These are phyloP conservation scores for Sorex maritimensis DNA, from an alignment of 2,797 vertebrate species.

Conservation along the genomic window DNA sequence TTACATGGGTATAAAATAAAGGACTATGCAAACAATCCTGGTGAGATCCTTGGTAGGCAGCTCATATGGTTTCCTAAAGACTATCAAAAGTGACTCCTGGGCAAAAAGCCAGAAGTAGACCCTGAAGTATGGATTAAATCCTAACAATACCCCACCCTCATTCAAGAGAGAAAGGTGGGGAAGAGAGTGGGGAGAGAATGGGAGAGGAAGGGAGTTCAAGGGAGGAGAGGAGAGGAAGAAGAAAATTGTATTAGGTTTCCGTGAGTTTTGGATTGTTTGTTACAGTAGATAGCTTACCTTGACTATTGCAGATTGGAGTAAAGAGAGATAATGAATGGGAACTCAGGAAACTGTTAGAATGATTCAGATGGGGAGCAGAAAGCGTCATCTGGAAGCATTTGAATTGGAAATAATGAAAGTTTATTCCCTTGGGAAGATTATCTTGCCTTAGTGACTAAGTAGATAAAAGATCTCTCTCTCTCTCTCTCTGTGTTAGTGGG, in stretches of 20 bases:
- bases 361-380: slow-evolving; percentile 14
- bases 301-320: background rate
- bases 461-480: background rate
- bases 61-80: too few species aligned
- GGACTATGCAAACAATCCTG: too few species aligned
- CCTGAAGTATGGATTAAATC: too few species aligned
- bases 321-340: slow-evolving; percentile 19
- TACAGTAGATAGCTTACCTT: background rate
- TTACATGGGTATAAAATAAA: background rate
- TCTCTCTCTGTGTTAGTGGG: background rate
- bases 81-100: too few species aligned
- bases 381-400: slow-evolving; percentile 27
- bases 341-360: background rate
- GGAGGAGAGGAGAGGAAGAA: background rate
- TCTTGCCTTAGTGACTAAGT: slow-evolving; percentile 42
- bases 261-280: background rate
- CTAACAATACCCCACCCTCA: too few species aligned
- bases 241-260: background rate
- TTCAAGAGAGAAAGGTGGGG: background rate
- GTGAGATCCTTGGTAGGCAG: too few species aligned
- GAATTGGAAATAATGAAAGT: slow-evolving; percentile 56
- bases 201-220: background rate
- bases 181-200: background rate
- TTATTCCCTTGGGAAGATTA: slow-evolving; percentile 12
- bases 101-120: too few species aligned